Evolutionary conservation across 2,113 vertebrate genomes (phyloP), one percentile per base, ranked within the genome.

Genomic region (Zosterops pallidus): DNA sequence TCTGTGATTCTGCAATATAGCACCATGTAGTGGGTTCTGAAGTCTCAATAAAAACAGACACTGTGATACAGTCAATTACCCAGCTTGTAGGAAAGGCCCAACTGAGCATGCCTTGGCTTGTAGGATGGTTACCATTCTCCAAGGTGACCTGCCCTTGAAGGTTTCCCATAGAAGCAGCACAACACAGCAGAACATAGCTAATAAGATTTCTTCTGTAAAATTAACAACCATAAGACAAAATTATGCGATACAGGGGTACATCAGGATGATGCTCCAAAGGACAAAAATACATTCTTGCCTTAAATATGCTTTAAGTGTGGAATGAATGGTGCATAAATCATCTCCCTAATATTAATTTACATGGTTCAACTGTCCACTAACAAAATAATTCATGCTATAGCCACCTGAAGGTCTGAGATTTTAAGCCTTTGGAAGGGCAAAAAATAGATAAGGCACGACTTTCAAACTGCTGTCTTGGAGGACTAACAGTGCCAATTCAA

Each of bases 1-100:
- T 60, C 46, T 0, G 1, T 39, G 23, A 29, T 55, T 87, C 47
- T 41, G 35, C 3, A 14, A 41, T 16, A 35, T 0, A 83, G 41
- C 17, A 83, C 5, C 9, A 2, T 0, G 0, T 5, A 77, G 37
- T 3, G 7, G 4, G 22, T 53, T 80, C 41, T 74, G 59, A 87
- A 64, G 25, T 64, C 44, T 26, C 4, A 9, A 60, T 64, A 60
- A 68, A 90, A 59, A 53, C 39, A 87, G 39, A 67, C 11, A 11
- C 22, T 41, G 18, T 25, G 14, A 37, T n/a, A 57, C 4, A 71
- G 19, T 39, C 24, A 42, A 46, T 25, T 63, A 41, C 7, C 20
- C 56, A 83, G 46, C 26, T 35, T 35, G 12, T 6, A 49, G 31
- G n/a, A 79, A 79, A 89, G 31, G 31, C 12, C 56, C 49, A 71